These are phyloP conservation scores for Pelodiscus sinensis DNA, from an alignment of 2,113 vertebrate species.

Conservation along the genomic window DNA sequence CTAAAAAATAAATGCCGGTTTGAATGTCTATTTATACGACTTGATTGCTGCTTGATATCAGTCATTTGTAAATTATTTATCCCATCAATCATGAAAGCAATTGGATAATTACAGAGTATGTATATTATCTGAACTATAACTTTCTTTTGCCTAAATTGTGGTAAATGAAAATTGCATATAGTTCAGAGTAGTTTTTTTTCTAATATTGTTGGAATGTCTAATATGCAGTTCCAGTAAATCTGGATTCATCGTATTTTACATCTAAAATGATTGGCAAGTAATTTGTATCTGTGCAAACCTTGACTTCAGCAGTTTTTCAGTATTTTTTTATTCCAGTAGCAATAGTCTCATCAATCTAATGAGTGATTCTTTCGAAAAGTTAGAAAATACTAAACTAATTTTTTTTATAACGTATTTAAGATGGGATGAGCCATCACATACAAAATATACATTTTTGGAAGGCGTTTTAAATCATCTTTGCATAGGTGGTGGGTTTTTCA, in stretches of 20 bases:
- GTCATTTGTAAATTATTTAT: background rate
- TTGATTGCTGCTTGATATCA: conserved; percentile 20
- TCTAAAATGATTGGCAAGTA: rapidly evolving
- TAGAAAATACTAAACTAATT: background rate
- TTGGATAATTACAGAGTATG: background rate
- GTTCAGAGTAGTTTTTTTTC: background rate
- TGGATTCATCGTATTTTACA: background rate
- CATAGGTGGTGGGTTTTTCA: background rate
- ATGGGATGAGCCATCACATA: background rate
- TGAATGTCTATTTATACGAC: background rate
- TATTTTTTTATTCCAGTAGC: background rate
- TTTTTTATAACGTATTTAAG: background rate
- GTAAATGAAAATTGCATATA: background rate
- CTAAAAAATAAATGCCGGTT: conserved; percentile 33
- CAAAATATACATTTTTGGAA: background rate
- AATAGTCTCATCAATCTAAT: background rate
- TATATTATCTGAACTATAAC: background rate
- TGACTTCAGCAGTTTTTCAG: background rate
- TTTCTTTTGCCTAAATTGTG: background rate
- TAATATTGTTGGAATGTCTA: conserved; percentile 12
- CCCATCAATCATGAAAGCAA: background rate
- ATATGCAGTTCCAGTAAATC: background rate
- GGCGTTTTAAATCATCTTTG: background rate
- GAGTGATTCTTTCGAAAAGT: background rate
- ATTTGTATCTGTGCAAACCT: background rate